phyloP scores from a whole-genome alignment of 2,888 invertebrate species.

The Romanomermis culicivorax region DNA sequence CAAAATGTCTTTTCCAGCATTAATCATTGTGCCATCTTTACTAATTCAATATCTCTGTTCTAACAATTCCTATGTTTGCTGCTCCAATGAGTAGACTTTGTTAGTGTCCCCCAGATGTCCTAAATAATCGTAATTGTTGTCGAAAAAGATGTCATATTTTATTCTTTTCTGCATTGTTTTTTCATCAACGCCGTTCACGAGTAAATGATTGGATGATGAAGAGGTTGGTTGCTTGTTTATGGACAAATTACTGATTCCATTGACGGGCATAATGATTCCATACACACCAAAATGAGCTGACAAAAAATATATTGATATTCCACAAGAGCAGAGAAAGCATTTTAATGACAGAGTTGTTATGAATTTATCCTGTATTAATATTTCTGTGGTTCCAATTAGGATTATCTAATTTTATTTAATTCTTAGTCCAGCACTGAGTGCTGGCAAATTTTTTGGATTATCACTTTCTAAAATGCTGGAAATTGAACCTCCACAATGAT shows the following conservation, averaged over 20 bases:
- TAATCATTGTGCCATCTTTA: background rate
- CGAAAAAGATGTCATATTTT: constrained; percentile 74
- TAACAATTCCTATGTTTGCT: constrained; percentile 17
- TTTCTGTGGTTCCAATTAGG: too few species aligned
- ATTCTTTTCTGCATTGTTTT: constrained; percentile 35
- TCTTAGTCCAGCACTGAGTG: too few species aligned
- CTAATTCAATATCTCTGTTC: background rate
- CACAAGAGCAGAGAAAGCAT: too few species aligned
- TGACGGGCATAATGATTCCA: constrained; percentile 41
- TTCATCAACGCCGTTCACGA: background rate
- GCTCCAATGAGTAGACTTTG: constrained; percentile 21
- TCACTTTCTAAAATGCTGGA: too few species aligned
- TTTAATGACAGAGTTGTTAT: too few species aligned
- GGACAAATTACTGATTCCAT: too few species aligned
- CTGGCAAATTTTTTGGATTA: too few species aligned
- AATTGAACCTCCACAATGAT: too few species aligned
- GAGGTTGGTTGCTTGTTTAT: background rate
- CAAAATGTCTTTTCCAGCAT: background rate
- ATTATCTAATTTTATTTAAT: too few species aligned
- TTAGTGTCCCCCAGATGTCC: constrained; percentile 54
- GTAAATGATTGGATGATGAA: background rate
- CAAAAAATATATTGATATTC: too few species aligned
- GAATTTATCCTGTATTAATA: too few species aligned
- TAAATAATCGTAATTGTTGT: constrained; percentile 82
- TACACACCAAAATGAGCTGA: too few species aligned